A percentile compares a stretch with the other conserved stretches of the same genome.
Conservation (phyloP, 1,140 invertebrate genomes). For the Chrysoperla carnea region DNA sequence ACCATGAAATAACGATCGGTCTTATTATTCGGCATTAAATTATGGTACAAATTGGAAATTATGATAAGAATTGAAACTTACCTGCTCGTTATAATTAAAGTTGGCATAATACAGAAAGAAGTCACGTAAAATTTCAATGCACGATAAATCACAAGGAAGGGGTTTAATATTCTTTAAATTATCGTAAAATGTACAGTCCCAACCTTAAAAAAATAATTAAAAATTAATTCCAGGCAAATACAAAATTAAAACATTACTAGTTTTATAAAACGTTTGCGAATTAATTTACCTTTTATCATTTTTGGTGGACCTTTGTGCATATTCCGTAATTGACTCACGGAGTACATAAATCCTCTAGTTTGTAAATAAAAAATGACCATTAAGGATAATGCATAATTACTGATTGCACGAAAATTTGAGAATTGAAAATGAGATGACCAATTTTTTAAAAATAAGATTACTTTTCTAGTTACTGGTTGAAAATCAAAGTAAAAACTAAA, state of each 20-base stretch:
- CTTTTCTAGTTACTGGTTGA: constrained; percentile 16
- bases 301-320: constrained; percentile 7
- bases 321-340: constrained; percentile 11
- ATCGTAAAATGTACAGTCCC: constrained; percentile 8
- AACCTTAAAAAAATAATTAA: constrained; percentile 12
- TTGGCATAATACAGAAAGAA: constrained; percentile 18
- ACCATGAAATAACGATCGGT: too few relatives aligned
- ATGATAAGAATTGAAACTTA: constrained; percentile 5
- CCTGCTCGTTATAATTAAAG: constrained; percentile 14
- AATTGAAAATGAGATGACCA: constrained; percentile 25
- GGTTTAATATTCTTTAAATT: constrained; percentile 7
- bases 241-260: not conserved
- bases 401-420: constrained; percentile 17
- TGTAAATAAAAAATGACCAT: constrained; percentile 26
- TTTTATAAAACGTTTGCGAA: not conserved
- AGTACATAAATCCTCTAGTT: constrained; percentile 12
- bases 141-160: constrained; percentile 5
- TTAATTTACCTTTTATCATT: constrained; percentile 11
- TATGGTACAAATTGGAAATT: too few relatives aligned
- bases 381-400: constrained; percentile 24
- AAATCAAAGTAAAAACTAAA: constrained; percentile 21
- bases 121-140: constrained; percentile 11
- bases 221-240: not conserved
- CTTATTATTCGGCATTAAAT: too few relatives aligned
- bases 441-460: constrained; percentile 27